Evolutionary conservation across 2,113 vertebrate species (phyloP).

Genomic region (Thomomys bottae): DNA sequence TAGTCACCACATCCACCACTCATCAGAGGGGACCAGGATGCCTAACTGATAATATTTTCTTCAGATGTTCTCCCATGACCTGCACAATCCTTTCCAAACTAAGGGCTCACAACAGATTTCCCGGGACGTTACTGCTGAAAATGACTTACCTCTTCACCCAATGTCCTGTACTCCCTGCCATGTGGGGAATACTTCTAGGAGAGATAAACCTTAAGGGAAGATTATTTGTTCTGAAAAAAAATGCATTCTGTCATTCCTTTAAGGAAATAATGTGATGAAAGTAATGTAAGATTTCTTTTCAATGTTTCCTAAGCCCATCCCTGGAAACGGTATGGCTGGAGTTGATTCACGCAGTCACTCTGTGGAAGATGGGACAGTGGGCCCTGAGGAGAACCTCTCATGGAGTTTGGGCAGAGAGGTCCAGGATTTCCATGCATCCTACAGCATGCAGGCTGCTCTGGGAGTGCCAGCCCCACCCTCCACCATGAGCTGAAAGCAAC

Average conservation of each 20-base stretch:
- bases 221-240: slow-evolving; percentile 20
- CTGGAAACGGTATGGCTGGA: background rate
- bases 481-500: background rate
- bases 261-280: background rate
- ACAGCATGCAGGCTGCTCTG: background rate
- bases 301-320: background rate
- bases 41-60: slow-evolving; percentile 21
- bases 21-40: slow-evolving; percentile 17
- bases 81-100: slow-evolving; percentile 14
- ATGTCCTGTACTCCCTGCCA: background rate
- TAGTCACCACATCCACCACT: background rate
- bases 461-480: background rate
- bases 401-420: background rate
- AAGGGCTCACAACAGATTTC: slow-evolving; percentile 54
- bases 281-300: background rate
- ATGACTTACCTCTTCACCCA: background rate
- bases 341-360: background rate
- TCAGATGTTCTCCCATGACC: slow-evolving; percentile 48
- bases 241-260: background rate
- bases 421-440: background rate
- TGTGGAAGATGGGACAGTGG: background rate
- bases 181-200: slow-evolving; percentile 34
- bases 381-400: background rate
- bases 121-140: slow-evolving; percentile 12
- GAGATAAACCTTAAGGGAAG: slow-evolving; percentile 26